Conservation (phyloP, 2,797 vertebrate genomes). For the Gambelia wislizenii region DNA sequence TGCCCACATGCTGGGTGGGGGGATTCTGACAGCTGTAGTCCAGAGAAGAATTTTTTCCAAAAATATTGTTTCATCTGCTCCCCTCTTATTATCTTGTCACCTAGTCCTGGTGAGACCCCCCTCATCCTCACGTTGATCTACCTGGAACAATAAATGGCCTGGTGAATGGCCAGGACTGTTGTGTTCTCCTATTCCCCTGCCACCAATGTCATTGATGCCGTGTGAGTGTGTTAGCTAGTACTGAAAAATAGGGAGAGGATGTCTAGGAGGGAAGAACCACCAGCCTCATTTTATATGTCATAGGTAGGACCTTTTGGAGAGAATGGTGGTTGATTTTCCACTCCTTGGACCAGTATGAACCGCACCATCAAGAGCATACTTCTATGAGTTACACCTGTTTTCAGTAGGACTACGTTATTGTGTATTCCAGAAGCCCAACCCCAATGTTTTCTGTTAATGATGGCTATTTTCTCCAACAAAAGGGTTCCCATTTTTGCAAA, state of each 20-base stretch:
- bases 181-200: neutral
- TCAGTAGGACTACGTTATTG: conserved; percentile 2
- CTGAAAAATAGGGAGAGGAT: neutral
- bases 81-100: neutral
- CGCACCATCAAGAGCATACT: neutral
- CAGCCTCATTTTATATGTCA: neutral
- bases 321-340: neutral
- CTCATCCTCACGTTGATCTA: neutral
- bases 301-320: neutral
- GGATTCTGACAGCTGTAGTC: too few relatives aligned
- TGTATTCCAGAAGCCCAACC: neutral
- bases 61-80: neutral
- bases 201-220: neutral
- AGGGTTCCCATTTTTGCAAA: neutral
- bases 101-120: neutral
- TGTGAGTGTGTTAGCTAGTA: neutral
- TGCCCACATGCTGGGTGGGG: too few relatives aligned
- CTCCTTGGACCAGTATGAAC: neutral
- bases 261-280: neutral
- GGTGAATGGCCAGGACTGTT: neutral
- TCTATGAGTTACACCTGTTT: neutral
- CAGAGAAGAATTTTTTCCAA: too few relatives aligned
- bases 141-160: neutral
- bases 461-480: conserved; percentile 14
- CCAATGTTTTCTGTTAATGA: conserved; percentile 26